These are phyloP conservation scores for Coregonus clupeaformis DNA, from an alignment of 2,113 vertebrate species.

Conservation along the genomic window DNA sequence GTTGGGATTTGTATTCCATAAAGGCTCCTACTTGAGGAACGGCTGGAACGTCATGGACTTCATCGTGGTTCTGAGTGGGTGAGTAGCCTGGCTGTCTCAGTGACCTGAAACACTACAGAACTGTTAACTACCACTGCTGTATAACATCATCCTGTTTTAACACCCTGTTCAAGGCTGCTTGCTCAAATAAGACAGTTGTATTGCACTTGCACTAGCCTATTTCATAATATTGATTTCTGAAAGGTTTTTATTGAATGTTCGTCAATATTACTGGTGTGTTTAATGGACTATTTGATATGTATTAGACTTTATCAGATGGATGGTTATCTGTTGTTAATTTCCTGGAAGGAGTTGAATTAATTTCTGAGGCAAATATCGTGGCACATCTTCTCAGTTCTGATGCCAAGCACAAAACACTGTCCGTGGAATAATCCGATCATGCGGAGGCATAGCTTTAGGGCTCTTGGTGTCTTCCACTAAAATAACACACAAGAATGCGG, in stretches of 20 bases:
- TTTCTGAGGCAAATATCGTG: neutral
- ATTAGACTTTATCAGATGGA: conserved; percentile 1
- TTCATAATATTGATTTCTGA: neutral
- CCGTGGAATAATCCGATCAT: neutral
- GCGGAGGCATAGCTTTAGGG: neutral
- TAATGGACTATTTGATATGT: neutral
- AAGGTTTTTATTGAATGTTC: neutral
- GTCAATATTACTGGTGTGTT: neutral
- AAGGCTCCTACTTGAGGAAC: conserved; percentile 95
- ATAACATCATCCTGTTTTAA: neutral
- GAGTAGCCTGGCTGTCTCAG: conserved; percentile 61
- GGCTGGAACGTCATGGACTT: conserved; percentile 99
- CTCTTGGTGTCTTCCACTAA: neutral
- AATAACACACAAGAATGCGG: neutral
- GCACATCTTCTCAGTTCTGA: neutral
- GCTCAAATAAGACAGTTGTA: neutral
- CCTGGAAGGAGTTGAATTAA: neutral
- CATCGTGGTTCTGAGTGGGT: conserved; percentile 98
- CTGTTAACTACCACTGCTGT: conserved; percentile 9
- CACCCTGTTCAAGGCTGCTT: neutral
- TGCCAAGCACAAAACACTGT: neutral
- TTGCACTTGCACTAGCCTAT: neutral
- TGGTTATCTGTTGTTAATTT: neutral
- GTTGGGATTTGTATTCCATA: conserved; percentile 95
- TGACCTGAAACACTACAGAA: neutral